A percentile compares a stretch with the other conserved stretches of the same genome.
Conservation (phyloP, 2,797 vertebrate genomes). For the Sorex maritimensis region DNA sequence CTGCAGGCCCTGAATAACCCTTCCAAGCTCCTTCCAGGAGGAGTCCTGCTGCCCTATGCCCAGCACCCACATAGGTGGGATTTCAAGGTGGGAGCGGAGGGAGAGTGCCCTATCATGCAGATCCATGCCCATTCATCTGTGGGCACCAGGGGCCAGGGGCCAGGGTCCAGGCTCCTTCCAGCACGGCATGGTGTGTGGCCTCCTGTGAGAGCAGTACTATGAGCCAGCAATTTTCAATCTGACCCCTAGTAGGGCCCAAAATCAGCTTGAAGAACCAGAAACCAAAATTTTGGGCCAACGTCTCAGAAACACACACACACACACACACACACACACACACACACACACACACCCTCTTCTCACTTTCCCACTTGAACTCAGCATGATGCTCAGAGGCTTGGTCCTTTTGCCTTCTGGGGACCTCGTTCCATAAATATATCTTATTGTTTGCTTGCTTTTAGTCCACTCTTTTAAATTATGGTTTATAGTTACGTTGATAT, state of each 20-base stretch:
- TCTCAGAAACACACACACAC: not conserved
- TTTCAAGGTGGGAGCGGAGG: conserved; percentile 15
- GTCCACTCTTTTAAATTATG: not conserved
- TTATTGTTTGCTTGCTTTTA: too few species aligned
- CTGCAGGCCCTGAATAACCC: conserved; percentile 63
- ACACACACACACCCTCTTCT: too few species aligned
- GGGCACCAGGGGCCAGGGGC: not conserved
- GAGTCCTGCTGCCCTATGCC: conserved; percentile 50
- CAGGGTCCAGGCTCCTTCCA: not conserved
- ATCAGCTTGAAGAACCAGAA: not conserved
- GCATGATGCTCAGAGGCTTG: not conserved
- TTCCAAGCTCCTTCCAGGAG: conserved; percentile 67
- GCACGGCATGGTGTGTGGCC: too few species aligned
- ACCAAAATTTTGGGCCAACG: not conserved
- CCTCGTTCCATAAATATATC: not conserved
- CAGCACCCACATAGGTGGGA: conserved; percentile 35
- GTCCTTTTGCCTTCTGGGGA: not conserved
- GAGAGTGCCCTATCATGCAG: not conserved
- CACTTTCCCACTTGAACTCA: not conserved
- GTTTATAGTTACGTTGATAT: not conserved
- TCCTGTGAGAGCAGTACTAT: not conserved
- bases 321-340: not conserved
- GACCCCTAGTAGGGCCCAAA: not conserved
- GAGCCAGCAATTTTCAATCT: not conserved
- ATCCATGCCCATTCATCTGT: not conserved